Conservation (phyloP, 2,888 invertebrate genomes). For the Electrophaes corylata region DNA sequence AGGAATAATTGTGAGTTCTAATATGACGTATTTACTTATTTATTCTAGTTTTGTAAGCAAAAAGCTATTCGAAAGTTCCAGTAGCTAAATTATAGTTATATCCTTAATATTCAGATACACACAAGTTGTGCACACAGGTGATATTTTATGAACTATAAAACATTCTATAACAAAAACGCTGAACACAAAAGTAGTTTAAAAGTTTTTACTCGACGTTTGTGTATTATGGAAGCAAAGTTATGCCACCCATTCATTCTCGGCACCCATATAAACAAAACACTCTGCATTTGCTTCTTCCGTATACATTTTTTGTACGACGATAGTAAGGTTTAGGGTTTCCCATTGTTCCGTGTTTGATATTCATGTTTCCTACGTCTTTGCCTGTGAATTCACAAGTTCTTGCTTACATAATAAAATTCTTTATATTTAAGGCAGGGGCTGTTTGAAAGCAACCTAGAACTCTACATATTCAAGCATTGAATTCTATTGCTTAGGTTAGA, state of each 20-base stretch:
- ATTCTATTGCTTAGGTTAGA: slow-evolving; percentile 6
- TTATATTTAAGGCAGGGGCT: slow-evolving; percentile 39
- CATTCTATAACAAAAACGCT: slow-evolving; percentile 23
- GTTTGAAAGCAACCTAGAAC: slow-evolving; percentile 8
- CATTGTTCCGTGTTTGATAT: slow-evolving; percentile 38
- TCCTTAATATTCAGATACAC: neutral
- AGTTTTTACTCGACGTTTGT: slow-evolving; percentile 39
- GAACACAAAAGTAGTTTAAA: slow-evolving; percentile 30
- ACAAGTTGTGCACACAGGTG: neutral
- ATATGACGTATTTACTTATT: no score
- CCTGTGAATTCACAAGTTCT: slow-evolving; percentile 45
- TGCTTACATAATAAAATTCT: slow-evolving; percentile 53
- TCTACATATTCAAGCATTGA: neutral
- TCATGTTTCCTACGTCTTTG: slow-evolving; percentile 39
- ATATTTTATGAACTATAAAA: slow-evolving; percentile 16
- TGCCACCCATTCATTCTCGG: slow-evolving; percentile 37
- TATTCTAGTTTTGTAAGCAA: no score
- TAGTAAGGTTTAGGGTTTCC: slow-evolving; percentile 35
- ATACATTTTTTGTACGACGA: slow-evolving; percentile 39
- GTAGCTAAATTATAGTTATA: neutral
- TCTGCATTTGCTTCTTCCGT: slow-evolving; percentile 34
- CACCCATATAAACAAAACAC: slow-evolving; percentile 41
- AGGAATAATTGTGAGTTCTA: no score
- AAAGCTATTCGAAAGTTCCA: no score
- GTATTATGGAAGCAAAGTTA: slow-evolving; percentile 41